Evolutionary conservation across 2,888 invertebrate genomes (phyloP), one percentile per base, ranked within the genome.

Genomic region (Aethes cnicana): DNA sequence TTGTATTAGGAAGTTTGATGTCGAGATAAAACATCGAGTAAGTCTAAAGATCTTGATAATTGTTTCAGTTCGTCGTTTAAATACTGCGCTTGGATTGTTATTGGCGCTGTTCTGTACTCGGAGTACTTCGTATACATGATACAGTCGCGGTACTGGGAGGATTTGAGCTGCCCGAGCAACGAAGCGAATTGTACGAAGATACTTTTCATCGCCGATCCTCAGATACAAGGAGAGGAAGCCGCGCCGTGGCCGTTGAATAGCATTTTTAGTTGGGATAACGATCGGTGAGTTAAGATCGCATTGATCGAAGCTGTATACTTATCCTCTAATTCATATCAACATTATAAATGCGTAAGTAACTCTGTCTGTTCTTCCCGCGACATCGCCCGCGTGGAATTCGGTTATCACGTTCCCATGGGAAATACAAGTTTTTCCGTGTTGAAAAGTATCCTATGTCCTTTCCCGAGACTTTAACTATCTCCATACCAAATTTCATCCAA

Each of bases 151-250:
- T 74, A 85, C 55, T 85, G 92, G 80, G 79, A 85, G 42, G 73
- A 79, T 9, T 66, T 91, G 20, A 72, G 81, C 49, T 93, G 93
- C 84, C 75, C 66, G 62, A 49, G 61, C 4, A 53, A 69, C n/a
- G 77, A 77, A 23, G 43, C 59, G 0, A 87, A 91, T 48, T 94
- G 94, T 61, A 92, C 92, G 3, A 92, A 91, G 64, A 85, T 95
- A 48, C 76, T 95, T 39, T 90, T 95, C 42, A 94, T 96, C 43
- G 97, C 97, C 4, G 98, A 98, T 83, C 98, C 98, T 11, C 98
- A 98, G 82, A 92, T 98, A 54, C 92, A 97, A 61, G 98, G 98
- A 0, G 93, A 95, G 61, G 81, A 91, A 26, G 93, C 94, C 67
- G 97, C 96, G 47, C 83, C 92, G 2, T 89, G 91, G 46, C 90